Conservation (phyloP, 2,113 vertebrate species). For the Stegostoma tigrinum region DNA sequence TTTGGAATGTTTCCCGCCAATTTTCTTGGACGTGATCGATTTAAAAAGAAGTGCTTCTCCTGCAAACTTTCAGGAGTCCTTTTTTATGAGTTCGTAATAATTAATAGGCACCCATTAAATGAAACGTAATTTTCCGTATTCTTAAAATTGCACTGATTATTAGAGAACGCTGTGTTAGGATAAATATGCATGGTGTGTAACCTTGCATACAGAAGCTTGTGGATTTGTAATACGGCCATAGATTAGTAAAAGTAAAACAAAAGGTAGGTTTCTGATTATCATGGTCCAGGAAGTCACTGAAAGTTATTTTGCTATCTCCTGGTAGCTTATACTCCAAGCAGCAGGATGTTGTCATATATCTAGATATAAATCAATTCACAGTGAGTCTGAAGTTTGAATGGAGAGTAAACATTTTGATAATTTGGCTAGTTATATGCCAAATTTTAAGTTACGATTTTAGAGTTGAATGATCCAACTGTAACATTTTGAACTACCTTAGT, state of each 20-base stretch:
- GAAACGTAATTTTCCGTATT: no score
- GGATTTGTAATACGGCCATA: background rate
- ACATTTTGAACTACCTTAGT: background rate
- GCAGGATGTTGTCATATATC: background rate
- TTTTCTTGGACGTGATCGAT: background rate
- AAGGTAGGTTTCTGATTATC: background rate
- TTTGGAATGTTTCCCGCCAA: background rate
- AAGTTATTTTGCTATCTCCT: background rate
- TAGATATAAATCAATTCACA: background rate
- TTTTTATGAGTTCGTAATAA: background rate
- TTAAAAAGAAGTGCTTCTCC: background rate
- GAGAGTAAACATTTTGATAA: background rate
- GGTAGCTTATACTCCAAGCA: background rate
- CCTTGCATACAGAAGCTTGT: no score
- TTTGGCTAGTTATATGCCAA: background rate
- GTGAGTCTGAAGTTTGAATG: background rate
- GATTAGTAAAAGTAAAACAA: background rate
- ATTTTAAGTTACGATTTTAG: background rate
- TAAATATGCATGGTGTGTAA: background rate
- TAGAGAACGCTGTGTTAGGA: background rate
- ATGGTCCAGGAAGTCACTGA: background rate
- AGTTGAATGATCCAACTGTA: background rate
- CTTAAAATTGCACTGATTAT: background rate
- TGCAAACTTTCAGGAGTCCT: background rate
- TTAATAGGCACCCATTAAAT: no score